Conservation (phyloP, 1,140 invertebrate genomes). For the Acromyrmex charruanus region DNA sequence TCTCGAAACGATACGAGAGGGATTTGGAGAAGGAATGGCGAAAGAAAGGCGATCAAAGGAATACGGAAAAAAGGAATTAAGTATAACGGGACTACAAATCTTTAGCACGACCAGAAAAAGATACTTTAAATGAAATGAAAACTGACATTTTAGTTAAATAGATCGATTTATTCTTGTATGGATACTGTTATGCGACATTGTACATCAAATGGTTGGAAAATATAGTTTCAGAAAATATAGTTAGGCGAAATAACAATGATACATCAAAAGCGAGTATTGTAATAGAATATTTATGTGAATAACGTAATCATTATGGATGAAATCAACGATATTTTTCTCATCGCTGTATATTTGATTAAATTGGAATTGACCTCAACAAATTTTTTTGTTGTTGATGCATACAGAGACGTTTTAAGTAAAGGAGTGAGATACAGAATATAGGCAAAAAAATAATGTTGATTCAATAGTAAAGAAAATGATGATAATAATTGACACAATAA, state of each 20-base stretch:
- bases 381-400: background rate
- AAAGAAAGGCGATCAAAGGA: slow-evolving; percentile 39
- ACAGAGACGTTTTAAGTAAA: background rate
- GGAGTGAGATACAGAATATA: background rate
- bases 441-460: background rate
- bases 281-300: slow-evolving; percentile 13
- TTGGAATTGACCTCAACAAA: slow-evolving; percentile 29
- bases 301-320: background rate
- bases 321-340: background rate
- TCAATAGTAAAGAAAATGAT: background rate
- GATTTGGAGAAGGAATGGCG: background rate
- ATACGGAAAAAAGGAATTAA: slow-evolving; percentile 72
- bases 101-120: slow-evolving; percentile 35
- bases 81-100: slow-evolving; percentile 62
- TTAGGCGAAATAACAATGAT: background rate
- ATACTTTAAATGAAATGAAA: slow-evolving; percentile 47
- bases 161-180: slow-evolving; percentile 11
- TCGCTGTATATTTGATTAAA: slow-evolving; percentile 20
- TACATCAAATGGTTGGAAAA: background rate
- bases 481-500: slow-evolving; percentile 8
- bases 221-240: slow-evolving; percentile 21
- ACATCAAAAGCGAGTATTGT: background rate
- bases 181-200: background rate
- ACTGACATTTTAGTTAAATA: background rate
- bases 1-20: background rate